phyloP scores from a whole-genome alignment of 2,113 vertebrate genomes.

The Ciconia boyciana region DNA sequence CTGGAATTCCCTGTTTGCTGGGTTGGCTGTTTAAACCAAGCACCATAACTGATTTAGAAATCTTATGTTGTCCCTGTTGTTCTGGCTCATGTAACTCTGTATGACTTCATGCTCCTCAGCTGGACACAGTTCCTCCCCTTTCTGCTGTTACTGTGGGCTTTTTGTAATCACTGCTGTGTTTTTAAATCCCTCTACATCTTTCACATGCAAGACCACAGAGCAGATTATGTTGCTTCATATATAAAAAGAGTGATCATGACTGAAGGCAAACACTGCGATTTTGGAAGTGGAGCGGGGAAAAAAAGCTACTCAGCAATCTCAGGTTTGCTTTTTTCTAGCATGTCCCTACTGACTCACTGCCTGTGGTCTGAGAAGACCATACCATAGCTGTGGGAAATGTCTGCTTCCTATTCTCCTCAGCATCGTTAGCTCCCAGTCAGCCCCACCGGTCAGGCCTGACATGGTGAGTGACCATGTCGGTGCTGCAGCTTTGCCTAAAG shows the following conservation, averaged over 20 bases:
- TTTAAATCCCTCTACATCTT: neutral
- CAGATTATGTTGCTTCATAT: neutral
- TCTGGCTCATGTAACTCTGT: neutral
- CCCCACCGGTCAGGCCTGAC: neutral
- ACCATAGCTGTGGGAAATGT: neutral
- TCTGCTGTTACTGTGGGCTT: neutral
- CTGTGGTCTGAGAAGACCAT: neutral
- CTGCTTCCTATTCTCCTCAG: neutral
- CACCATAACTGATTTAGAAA: neutral
- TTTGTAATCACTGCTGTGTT: neutral
- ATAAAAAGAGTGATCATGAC: neutral
- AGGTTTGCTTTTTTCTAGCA: neutral
- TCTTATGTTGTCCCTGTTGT: neutral
- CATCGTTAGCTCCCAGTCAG: neutral
- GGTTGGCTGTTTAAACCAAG: neutral
- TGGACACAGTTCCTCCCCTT: neutral
- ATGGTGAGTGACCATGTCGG: accelerated
- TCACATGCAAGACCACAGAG: neutral
- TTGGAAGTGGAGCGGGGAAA: neutral
- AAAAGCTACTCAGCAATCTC: neutral
- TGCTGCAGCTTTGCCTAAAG: neutral
- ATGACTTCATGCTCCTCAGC: neutral
- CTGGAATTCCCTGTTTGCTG: neutral
- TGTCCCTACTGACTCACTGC: neutral
- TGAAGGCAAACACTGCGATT: neutral